Base-by-base conservation (phyloP, 1,140 invertebrate genomes). In the Drosophila simulans region DNA sequence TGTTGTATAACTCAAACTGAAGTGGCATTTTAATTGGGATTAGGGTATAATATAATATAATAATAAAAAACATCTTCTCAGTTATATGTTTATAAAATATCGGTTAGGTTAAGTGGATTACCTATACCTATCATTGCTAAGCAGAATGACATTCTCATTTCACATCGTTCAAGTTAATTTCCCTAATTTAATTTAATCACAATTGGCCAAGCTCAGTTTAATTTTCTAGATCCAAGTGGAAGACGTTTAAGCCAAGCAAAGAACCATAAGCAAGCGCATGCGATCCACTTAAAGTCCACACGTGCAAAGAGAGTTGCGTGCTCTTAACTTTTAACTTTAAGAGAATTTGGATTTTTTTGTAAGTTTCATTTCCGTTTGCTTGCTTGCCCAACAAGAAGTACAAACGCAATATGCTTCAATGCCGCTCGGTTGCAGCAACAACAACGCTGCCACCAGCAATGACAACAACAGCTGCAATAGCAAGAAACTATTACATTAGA, bases 401-500 rank as follows among this genome's bases (percentile, higher is more conserved):
- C 42, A 55, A 42, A 48, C 25, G 39, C 55, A 70, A 73, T 35
- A 20, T 43, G 46, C 59, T 66, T 76, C 74, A 77, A 76, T 62
- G 81, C 81, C 81, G 72, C 54, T 45, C 37, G 65, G 22, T 63
- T 53, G 53, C 73, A 58, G 72, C 56, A 64, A 45, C 40, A 48
- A 77, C 39, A 48, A 76, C 43, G 31, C 49, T 37, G 31, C 5
- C n/a, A 20, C 7, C 22, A 54, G 40, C 63, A 56, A 65, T 59
- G 49, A 69, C 49, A 84, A 83, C 63, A 80, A 73, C 81, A 78
- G 78, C 63, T 86, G 82, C 82, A 81, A 82, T 78, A 58, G 63
- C 73, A 52, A 70, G 77, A 66, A 88, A 82, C 78, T 86, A 86
- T 88, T 86, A 82, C 83, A 86, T 80, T 76, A 75, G 70, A 53